These are phyloP conservation scores for Leptura quadrifasciata DNA, from an alignment of 2,888 invertebrate genomes.

Conservation along the genomic window DNA sequence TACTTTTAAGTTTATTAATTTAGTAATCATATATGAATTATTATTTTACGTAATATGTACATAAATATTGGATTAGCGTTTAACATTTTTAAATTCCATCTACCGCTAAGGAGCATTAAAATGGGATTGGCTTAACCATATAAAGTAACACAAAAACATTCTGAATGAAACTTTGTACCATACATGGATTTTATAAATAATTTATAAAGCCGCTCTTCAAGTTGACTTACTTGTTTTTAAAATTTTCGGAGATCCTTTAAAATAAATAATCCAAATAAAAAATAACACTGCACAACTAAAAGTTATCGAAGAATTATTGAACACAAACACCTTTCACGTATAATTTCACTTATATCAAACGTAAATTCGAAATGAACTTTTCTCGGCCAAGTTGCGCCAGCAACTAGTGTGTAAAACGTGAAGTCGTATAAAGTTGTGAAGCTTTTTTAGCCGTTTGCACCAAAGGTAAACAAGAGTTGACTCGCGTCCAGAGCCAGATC, in stretches of 20 bases:
- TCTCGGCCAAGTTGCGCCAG: constrained; percentile 62
- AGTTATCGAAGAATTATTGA: constrained; percentile 6
- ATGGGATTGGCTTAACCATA: no score
- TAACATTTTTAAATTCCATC: no score
- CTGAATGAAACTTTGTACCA: constrained; percentile 23
- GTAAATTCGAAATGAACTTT: constrained; percentile 38
- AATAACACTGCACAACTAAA: constrained; percentile 9
- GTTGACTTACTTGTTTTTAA: constrained; percentile 22
- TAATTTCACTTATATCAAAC: constrained; percentile 19
- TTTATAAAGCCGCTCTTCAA: constrained; percentile 26
- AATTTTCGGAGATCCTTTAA: background rate
- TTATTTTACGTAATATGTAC: no score
- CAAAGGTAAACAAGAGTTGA: constrained; percentile 38
- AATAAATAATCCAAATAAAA: constrained; percentile 26
- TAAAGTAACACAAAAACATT: constrained; percentile 20
- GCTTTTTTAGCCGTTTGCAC: constrained; percentile 53
- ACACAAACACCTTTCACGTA: constrained; percentile 31
- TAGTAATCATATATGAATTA: no score
- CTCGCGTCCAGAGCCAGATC: constrained; percentile 26
- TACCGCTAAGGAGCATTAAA: no score
- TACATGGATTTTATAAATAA: constrained; percentile 33
- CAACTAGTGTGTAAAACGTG: constrained; percentile 67
- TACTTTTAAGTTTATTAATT: no score
- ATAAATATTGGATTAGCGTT: no score
- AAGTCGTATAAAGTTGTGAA: constrained; percentile 49